Evolutionary conservation across 2,113 vertebrate genomes (phyloP).

Genomic region (Seriola dumerili): DNA sequence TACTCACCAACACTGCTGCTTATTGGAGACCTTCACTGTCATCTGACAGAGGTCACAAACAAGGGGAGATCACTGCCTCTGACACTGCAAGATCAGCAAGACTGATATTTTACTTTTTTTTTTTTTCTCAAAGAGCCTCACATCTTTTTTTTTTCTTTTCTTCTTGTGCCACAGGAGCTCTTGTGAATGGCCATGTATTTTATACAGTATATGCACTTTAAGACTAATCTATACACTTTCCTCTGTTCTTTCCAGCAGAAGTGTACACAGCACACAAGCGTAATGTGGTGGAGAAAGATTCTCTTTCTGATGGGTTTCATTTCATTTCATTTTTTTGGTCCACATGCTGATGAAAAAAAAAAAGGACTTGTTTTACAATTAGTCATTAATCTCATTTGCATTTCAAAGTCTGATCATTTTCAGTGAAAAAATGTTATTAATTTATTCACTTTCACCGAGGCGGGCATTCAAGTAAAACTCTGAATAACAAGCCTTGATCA

Average conservation of each 20-base stretch:
- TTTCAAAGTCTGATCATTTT: conserved; percentile 61
- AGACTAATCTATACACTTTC: not conserved
- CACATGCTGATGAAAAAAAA: not conserved
- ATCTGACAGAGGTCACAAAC: conserved; percentile 76
- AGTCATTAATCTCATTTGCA: conserved; percentile 55
- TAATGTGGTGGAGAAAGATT: not conserved
- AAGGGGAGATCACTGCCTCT: conserved; percentile 51
- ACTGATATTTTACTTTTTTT: conserved; percentile 17
- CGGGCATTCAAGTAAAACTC: conserved; percentile 27
- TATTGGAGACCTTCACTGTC: conserved; percentile 76
- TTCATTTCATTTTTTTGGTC: conserved; percentile 43
- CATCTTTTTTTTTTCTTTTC: not conserved
- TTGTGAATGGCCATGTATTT: conserved; percentile 16
- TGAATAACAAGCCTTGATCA: conserved; percentile 39
- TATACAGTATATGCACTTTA: conserved; percentile 40
- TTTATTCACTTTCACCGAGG: conserved; percentile 34
- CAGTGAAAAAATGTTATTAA: conserved; percentile 1
- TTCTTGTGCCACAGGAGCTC: conserved; percentile 12
- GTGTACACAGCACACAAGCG: not conserved
- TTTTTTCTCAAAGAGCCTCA: not conserved
- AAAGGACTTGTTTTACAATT: conserved; percentile 43
- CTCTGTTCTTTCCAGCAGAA: conserved; percentile 6
- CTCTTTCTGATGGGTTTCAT: not conserved
- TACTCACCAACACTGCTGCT: conserved; percentile 67
- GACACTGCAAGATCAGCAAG: conserved; percentile 57